A percentile compares a stretch with the other conserved stretches of the same genome.
Evolutionary conservation across 2,888 invertebrate species (phyloP).

Genomic region (Cheilosia vulpina): DNA sequence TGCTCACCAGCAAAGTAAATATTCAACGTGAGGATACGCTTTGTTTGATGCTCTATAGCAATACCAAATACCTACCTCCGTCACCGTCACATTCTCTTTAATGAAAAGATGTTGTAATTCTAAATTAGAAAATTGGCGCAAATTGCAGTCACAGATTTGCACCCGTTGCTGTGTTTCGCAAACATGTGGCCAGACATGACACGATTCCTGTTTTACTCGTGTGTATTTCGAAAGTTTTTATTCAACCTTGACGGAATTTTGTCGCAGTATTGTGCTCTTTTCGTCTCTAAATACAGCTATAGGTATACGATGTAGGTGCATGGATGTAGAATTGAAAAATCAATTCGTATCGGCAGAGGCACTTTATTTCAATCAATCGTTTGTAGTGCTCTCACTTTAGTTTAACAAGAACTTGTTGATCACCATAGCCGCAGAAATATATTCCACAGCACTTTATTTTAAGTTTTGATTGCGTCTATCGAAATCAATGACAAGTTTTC

Average conservation of each 20-base stretch:
- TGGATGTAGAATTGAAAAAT: too few species aligned
- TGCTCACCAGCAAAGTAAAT: background rate
- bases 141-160: conserved; percentile 25
- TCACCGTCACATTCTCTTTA: conserved; percentile 33
- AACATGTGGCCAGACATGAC: conserved; percentile 16
- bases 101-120: conserved; percentile 42
- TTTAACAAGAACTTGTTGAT: background rate
- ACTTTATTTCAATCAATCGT: background rate
- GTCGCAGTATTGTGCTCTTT: background rate
- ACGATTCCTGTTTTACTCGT: conserved; percentile 12
- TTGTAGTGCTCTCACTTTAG: background rate
- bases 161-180: background rate
- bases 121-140: conserved; percentile 66
- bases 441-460: background rate
- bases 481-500: background rate
- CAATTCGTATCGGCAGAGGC: too few species aligned
- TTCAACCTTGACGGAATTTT: conserved; percentile 27
- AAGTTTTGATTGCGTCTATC: background rate
- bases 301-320: too few species aligned
- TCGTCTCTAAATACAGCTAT: background rate
- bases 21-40: conserved; percentile 35
- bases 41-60: background rate
- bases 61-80: background rate
- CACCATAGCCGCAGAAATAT: background rate
- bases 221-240: background rate